A percentile compares a stretch with the other conserved stretches of the same genome.
phyloP scores from a whole-genome alignment of 2,797 vertebrate species.

The Spatula versicolor region DNA sequence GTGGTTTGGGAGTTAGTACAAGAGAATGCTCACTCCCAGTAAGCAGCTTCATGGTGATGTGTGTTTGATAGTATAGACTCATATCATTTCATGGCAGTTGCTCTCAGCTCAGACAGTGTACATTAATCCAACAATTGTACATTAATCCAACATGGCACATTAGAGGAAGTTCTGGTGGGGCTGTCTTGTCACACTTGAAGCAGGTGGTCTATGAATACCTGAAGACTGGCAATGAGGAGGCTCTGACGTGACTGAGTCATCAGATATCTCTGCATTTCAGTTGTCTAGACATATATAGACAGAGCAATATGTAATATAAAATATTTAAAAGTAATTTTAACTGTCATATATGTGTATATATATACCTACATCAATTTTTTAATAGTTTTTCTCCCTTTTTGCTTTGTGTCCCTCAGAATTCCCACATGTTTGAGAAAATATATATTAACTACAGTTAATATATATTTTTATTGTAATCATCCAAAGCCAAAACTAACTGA shows the following conservation, averaged over 20 bases:
- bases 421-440: background rate
- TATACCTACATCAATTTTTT: background rate
- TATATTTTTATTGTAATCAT: background rate
- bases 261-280: background rate
- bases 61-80: background rate
- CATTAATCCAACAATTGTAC: background rate
- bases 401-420: background rate
- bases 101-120: background rate
- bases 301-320: background rate
- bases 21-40: background rate
- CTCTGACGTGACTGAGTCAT: background rate
- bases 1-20: background rate
- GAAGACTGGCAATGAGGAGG: background rate
- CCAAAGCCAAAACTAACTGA: constrained; percentile 6
- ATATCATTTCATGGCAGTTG: background rate
- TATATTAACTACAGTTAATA: background rate
- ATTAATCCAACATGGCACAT: accelerated
- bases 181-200: background rate
- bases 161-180: background rate
- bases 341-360: background rate
- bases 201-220: background rate
- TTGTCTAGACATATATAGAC: background rate
- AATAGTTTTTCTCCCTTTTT: background rate
- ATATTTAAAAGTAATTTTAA: background rate
- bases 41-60: background rate